phyloP scores from a whole-genome alignment of 2,888 invertebrate species.

The Lottia scabra region DNA sequence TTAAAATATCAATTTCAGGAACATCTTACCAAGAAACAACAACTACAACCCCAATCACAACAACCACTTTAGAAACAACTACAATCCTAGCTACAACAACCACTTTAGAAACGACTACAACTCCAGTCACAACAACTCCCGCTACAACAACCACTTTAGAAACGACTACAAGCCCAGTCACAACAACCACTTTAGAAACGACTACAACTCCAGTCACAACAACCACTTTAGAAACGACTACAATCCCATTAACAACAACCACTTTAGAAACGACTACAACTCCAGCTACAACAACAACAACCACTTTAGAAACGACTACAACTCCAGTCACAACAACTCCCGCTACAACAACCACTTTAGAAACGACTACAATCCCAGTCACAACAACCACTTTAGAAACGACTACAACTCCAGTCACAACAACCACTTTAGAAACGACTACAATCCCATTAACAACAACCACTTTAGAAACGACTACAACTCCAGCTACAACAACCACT shows the following conservation, averaged over 20 bases:
- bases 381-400: not conserved
- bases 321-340: not conserved
- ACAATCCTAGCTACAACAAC: not conserved
- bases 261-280: not conserved
- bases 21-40: no score
- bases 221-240: not conserved
- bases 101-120: not conserved
- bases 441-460: not conserved
- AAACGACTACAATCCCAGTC: not conserved
- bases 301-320: not conserved
- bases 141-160: not conserved
- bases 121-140: not conserved
- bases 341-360: not conserved
- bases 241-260: not conserved
- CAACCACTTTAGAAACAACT: not conserved
- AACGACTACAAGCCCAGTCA: not conserved
- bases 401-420: not conserved
- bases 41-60: not conserved
- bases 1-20: no score
- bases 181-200: not conserved
- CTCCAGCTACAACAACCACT: not conserved
- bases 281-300: not conserved
- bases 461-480: not conserved
- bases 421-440: no score
- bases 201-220: not conserved